Base-by-base conservation (phyloP, 35 echinoderm and acorn worm genomes). In the Heliocidaris erythrogramma region DNA sequence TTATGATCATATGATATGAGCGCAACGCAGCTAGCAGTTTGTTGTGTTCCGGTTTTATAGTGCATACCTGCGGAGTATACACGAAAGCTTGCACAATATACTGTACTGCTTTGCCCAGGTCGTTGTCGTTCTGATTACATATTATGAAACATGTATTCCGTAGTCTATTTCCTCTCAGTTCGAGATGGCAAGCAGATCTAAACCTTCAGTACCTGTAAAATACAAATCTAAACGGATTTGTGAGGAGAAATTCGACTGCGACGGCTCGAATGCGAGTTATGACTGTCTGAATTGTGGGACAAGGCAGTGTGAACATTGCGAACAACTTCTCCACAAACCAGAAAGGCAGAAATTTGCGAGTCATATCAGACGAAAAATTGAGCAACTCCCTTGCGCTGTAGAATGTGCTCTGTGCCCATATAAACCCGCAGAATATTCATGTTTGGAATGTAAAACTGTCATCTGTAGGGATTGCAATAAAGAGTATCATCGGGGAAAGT, bases 241-340 rank as follows among this genome's bases (percentile, higher is more conserved):
- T 89, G 96, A 99, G 60, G 98, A 99, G 78, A 92, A 95, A 85
- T 97, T 97, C 53, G 85, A 85, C 31, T 99, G 98, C 86, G 95
- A 93, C 94, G 97, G 98, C 16, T 84, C 93, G 11, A 93, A 94
- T 94, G 98, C 97, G 5, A 93, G 95, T 32, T 95, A 96, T 49
- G 96, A 97, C 86, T 99, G 98, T 95, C 65, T 85, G 86, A 95
- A 99, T 78, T 99, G 98, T 95, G 97, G 94, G 13, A 99, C 97
- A 59, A 94, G 96, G 30, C 98, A 99, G 94, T 99, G 98, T 90
- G 48, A 30, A 48, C 85, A 95, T 52, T 99, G 98, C 52, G 98
- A 97, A 89, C 59, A 94, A 60, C 88, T 90, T 30, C 95, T 99
- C n/a, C 98, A 99, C 88, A 96, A 92, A 59, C 87, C 96, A 93